A percentile compares a stretch with the other conserved stretches of the same genome.
phyloP scores from a whole-genome alignment of 2,888 invertebrate species.

The Hoplodrina ambigua region DNA sequence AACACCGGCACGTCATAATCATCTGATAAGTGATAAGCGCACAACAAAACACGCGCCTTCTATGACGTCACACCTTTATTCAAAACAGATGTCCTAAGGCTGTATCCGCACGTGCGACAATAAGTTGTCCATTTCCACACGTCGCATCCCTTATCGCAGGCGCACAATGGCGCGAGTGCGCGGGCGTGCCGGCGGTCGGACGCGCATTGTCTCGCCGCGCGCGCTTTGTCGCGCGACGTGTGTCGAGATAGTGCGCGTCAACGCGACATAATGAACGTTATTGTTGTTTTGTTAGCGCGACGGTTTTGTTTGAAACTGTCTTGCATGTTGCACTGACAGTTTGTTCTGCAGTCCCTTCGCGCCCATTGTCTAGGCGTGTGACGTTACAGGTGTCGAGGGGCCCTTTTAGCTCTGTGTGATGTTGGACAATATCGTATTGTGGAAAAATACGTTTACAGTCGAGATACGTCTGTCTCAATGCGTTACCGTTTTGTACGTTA shows the following conservation, averaged over 20 bases:
- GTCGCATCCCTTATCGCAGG: conserved; percentile 69
- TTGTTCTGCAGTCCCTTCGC: conserved; percentile 49
- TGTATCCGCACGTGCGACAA: conserved; percentile 53
- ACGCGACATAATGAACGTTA: conserved; percentile 66
- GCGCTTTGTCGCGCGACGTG: conserved; percentile 61
- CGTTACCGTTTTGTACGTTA: conserved; percentile 3
- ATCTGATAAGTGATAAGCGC: conserved; percentile 57
- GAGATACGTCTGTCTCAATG: conserved; percentile 9
- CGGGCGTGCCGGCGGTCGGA: conserved; percentile 66
- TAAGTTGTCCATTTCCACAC: conserved; percentile 64
- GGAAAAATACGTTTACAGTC: conserved; percentile 25
- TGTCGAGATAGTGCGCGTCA: conserved; percentile 71
- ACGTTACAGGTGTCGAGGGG: conserved; percentile 3
- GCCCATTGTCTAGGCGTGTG: conserved; percentile 39
- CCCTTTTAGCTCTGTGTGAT: conserved; percentile 3
- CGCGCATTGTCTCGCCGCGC: conserved; percentile 69
- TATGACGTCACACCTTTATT: conserved; percentile 49
- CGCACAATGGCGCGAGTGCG: conserved; percentile 52
- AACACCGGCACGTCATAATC: conserved; percentile 43
- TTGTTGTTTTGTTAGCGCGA: conserved; percentile 61
- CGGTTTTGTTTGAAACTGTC: conserved; percentile 61
- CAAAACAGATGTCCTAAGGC: conserved; percentile 53
- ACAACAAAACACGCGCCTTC: conserved; percentile 45
- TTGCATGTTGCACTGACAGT: conserved; percentile 63
- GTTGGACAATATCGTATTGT: conserved; percentile 28